Percentiles rank a stretch among this genome's conserved stretches.
Conservation (phyloP, 2,888 invertebrate genomes). For the Mythimna vitellina region DNA sequence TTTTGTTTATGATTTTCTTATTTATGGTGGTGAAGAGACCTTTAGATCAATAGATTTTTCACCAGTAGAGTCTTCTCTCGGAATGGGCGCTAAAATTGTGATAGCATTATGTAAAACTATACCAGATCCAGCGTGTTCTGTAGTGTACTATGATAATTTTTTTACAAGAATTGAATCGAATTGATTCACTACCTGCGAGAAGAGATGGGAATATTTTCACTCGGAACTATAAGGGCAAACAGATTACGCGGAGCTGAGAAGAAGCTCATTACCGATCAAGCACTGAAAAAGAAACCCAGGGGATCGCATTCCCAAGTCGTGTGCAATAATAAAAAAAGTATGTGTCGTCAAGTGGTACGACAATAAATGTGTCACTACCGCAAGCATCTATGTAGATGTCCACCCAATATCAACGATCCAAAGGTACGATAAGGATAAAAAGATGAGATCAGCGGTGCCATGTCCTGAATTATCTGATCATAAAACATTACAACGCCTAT, state of each 20-base stretch:
- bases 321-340: neutral
- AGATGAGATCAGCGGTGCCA: neutral
- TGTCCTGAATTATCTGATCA: no score
- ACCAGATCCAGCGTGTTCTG: slow-evolving; percentile 8
- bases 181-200: slow-evolving; percentile 1
- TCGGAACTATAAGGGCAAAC: neutral
- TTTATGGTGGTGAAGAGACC: slow-evolving; percentile 25
- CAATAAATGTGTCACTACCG: neutral
- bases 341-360: neutral
- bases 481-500: no score
- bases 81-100: slow-evolving; percentile 20
- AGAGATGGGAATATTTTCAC: neutral
- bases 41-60: neutral
- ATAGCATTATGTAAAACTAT: slow-evolving; percentile 21
- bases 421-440: neutral
- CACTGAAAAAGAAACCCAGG: no score
- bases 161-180: neutral
- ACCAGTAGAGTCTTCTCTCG: slow-evolving; percentile 11
- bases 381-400: neutral
- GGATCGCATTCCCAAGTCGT: no score
- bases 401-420: neutral
- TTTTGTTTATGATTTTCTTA: slow-evolving; percentile 13
- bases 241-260: no score
- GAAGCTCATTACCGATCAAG: no score
- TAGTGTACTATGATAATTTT: slow-evolving; percentile 1